phyloP scores from a whole-genome alignment of 1,140 invertebrate species.

The Catajapyx aquilonaris region DNA sequence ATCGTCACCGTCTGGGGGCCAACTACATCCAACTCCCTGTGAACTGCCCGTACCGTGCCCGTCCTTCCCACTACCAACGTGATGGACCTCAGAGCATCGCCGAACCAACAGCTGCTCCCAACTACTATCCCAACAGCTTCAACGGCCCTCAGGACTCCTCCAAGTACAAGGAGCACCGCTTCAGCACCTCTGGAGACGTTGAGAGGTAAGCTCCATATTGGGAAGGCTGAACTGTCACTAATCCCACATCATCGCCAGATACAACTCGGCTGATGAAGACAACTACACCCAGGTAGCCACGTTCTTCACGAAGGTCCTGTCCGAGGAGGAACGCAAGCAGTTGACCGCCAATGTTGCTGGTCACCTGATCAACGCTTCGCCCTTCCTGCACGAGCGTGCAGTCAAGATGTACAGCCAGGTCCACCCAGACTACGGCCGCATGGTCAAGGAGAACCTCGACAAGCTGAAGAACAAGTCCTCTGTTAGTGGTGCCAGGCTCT shows the following conservation, averaged over 20 bases:
- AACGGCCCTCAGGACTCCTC: constrained; percentile 42
- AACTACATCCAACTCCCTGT: constrained; percentile 87
- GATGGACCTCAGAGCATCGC: constrained; percentile 50
- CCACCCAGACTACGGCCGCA: constrained; percentile 13
- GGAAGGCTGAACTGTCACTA: too few relatives aligned
- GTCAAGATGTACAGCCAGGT: constrained; percentile 43
- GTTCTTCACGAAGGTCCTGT: constrained; percentile 66
- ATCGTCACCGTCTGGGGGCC: constrained; percentile 74
- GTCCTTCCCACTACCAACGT: constrained; percentile 54
- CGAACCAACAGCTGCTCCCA: constrained; percentile 54
- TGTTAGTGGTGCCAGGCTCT: too few relatives aligned
- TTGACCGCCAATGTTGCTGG: constrained; percentile 60
- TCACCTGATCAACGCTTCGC: constrained; percentile 50
- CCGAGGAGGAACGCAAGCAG: constrained; percentile 42
- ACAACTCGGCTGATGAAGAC: constrained; percentile 67
- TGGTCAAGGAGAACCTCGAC: constrained; percentile 6
- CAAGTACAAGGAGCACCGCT: constrained; percentile 20
- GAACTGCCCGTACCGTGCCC: constrained; percentile 62
- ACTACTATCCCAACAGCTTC: constrained; percentile 94
- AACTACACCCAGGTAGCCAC: constrained; percentile 64
- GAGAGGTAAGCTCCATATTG: constrained; percentile 15
- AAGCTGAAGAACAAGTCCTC: neutral
- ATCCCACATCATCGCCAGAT: constrained; percentile 32
- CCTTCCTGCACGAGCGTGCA: constrained; percentile 66
- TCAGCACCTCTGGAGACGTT: constrained; percentile 26